These are phyloP conservation scores for Periplaneta americana DNA, from an alignment of 1,140 invertebrate genomes.

Conservation along the genomic window DNA sequence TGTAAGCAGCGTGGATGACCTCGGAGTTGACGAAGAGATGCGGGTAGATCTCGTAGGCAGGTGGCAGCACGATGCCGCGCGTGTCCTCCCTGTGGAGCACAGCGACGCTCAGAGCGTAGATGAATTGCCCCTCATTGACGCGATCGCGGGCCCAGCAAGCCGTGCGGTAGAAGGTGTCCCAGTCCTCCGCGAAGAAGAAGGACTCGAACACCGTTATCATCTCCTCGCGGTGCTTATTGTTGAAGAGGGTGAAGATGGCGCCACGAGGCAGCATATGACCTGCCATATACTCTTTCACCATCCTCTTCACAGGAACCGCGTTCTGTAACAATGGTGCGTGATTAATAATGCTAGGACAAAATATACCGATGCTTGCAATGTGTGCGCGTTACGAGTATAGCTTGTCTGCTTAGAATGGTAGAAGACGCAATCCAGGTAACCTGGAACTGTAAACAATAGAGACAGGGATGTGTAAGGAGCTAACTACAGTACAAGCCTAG, in stretches of 20 bases:
- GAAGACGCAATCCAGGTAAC: too few relatives aligned
- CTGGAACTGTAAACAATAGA: too few relatives aligned
- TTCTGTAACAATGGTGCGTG: too few relatives aligned
- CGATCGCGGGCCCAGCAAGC: constrained; percentile 55
- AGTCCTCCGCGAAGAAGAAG: constrained; percentile 62
- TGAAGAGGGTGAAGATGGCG: constrained; percentile 52
- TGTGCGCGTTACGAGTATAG: too few relatives aligned
- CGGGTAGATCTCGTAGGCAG: constrained; percentile 60
- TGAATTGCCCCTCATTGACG: constrained; percentile 57
- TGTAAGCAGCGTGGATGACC: constrained; percentile 28
- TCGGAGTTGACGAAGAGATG: constrained; percentile 40
- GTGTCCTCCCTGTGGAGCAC: constrained; percentile 54
- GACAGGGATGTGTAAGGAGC: too few relatives aligned
- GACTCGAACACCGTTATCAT: constrained; percentile 57
- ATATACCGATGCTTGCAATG: too few relatives aligned
- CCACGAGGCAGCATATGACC: constrained; percentile 50
- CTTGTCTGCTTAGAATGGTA: too few relatives aligned
- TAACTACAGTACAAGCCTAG: too few relatives aligned
- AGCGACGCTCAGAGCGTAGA: constrained; percentile 51
- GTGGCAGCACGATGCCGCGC: constrained; percentile 50
- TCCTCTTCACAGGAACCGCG: constrained; percentile 49
- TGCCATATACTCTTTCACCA: constrained; percentile 50
- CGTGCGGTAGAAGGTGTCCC: constrained; percentile 56
- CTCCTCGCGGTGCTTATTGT: constrained; percentile 55
- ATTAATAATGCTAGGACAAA: too few relatives aligned